A percentile compares a stretch with the other conserved stretches of the same genome.
Conservation (phyloP, 2,113 vertebrate species). For the Oryzias celebensis region DNA sequence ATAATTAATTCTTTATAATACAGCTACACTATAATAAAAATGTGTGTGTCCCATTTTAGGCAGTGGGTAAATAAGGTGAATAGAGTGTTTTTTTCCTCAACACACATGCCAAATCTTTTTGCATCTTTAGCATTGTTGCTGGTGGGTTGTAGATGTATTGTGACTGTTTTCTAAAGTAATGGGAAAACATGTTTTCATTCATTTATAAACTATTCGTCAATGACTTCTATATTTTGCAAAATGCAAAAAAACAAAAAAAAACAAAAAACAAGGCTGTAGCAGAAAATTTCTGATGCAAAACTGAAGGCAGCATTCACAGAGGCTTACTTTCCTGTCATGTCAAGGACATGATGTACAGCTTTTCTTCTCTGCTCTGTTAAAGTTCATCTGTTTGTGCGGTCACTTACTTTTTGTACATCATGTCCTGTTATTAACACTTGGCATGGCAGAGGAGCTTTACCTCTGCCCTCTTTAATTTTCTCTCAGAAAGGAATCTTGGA, state of each 20-base stretch:
- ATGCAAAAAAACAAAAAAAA: background rate
- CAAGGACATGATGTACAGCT: conserved; percentile 1
- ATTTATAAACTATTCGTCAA: background rate
- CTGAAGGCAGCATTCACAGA: background rate
- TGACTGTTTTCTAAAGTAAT: too few species aligned
- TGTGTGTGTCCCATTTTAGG: too few species aligned
- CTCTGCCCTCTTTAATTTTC: conserved; percentile 45
- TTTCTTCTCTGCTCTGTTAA: conserved; percentile 12
- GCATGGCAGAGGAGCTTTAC: background rate
- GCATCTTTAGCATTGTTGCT: too few species aligned
- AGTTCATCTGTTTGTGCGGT: conserved; percentile 12
- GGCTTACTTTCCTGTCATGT: conserved; percentile 8
- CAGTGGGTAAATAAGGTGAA: too few species aligned
- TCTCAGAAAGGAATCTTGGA: conserved; percentile 29
- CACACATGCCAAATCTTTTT: too few species aligned
- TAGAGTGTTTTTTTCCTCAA: too few species aligned
- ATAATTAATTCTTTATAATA: too few species aligned
- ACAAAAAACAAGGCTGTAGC: background rate
- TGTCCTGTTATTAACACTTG: conserved; percentile 26
- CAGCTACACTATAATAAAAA: too few species aligned
- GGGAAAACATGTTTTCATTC: too few species aligned
- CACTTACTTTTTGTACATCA: conserved; percentile 15
- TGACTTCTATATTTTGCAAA: background rate
- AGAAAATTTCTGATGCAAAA: conserved; percentile 4
- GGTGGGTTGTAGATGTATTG: too few species aligned